phyloP scores from a whole-genome alignment of 2,797 vertebrate species.

The Cuniculus paca region DNA sequence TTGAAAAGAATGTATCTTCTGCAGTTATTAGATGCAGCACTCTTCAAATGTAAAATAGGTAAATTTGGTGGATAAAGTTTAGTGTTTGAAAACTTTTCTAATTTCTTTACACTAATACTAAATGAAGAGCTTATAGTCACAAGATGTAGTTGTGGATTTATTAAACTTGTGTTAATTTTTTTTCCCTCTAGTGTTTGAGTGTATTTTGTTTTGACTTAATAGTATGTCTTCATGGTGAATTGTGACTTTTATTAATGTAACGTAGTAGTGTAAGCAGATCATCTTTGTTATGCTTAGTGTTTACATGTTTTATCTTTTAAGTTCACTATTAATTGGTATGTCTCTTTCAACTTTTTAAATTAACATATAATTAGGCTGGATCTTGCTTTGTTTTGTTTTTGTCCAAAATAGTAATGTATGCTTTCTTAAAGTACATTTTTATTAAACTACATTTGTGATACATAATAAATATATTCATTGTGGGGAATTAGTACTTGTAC shows the following conservation, averaged over 20 bases:
- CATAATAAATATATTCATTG: too few species aligned
- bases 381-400: not conserved
- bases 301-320: not conserved
- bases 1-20: not conserved
- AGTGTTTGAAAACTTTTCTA: not conserved
- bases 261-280: not conserved
- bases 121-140: not conserved
- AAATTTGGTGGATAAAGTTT: not conserved
- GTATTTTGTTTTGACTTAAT: not conserved
- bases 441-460: too few species aligned
- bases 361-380: not conserved
- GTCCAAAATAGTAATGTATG: too few species aligned
- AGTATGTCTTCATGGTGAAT: not conserved
- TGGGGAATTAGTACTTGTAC: too few species aligned
- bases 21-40: not conserved
- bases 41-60: not conserved
- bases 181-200: not conserved
- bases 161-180: not conserved
- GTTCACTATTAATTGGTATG: not conserved
- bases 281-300: not conserved
- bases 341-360: not conserved
- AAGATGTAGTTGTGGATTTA: not conserved
- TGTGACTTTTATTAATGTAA: not conserved
- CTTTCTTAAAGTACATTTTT: too few species aligned
- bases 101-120: not conserved